Base-by-base conservation (phyloP, 2,888 invertebrate genomes). In the Electrophaes corylata region DNA sequence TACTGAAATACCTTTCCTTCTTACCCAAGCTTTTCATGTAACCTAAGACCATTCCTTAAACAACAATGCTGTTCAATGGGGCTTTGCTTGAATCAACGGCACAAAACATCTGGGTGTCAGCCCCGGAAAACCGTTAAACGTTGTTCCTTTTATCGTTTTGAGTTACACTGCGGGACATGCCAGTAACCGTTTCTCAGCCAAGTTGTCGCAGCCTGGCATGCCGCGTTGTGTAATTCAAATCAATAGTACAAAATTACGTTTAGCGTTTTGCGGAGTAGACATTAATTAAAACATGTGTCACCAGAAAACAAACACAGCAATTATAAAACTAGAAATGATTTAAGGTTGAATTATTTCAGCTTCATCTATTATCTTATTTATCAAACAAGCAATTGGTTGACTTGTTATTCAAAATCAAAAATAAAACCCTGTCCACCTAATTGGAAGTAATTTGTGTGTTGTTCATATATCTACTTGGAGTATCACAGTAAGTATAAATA, bases 11-110 rank as follows among this genome's bases (percentile, higher is more conserved):
- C 10, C 33, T 31, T 33, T 19, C 31, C 20, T 14, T 33, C 12
- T 35, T 46, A 5, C 39, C 29, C 35, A 45, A 39, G 53, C 53
- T 53, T 46, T 46, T 53, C 45, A 46, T 31, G 26, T 39, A 16
- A 31, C 33, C 16, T 19, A 33, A 26, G 19, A 19, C 29, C 19
- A 45, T 31, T 31, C 8, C 29, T 39, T 4, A 6, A 40, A 18
- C 10, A 11, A 47, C 23, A 11, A 35, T 11, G 45, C 51, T 45
- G 33, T 20, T 39, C 37, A 14, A 14, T 11, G 45, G 39, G 29
- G 53, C 53, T 53, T 53, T 29, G 53, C 53, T 53, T 53, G 14
- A 31, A 37, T 10, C 29, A 33, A 41, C 5, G 23, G 23, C 31
- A 31, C 33, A 19, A 40, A 18, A 26, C 18, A 31, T 23, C 29